Conservation (phyloP, 2,797 vertebrate genomes). For the Limosa lapponica region DNA sequence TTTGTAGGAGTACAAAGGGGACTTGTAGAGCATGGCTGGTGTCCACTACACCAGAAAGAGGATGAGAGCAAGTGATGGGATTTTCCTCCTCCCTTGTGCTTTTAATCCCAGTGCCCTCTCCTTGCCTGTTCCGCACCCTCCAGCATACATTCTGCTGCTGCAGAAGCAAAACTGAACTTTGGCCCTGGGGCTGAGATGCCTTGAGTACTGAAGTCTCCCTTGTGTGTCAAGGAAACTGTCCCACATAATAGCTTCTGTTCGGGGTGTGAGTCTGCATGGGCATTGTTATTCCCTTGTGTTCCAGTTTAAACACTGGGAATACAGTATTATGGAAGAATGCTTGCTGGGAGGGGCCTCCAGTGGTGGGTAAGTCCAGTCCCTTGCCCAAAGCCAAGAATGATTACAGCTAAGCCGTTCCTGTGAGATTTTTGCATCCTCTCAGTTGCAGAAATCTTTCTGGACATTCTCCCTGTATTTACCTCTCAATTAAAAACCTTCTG, state of each 20-base stretch:
- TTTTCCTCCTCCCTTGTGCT: not conserved
- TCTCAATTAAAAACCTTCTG: not conserved
- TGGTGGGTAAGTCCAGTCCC: rapidly evolving
- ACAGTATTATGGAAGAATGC: not conserved
- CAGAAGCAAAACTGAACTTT: not conserved
- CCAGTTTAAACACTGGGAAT: not conserved
- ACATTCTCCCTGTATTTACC: not conserved
- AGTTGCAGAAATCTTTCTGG: not conserved
- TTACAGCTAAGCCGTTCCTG: not conserved
- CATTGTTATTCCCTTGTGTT: not conserved
- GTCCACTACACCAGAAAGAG: not conserved
- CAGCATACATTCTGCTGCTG: not conserved
- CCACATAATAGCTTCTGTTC: not conserved
- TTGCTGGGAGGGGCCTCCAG: not conserved
- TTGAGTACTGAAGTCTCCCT: not conserved
- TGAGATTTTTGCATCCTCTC: not conserved
- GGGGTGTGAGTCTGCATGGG: not conserved
- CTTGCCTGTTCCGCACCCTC: not conserved
- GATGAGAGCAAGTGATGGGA: not conserved
- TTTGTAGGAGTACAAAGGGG: not conserved
- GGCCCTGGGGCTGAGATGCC: not conserved
- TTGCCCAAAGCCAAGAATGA: not conserved
- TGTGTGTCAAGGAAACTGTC: not conserved
- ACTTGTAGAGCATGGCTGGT: not conserved
- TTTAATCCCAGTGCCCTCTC: not conserved